These are phyloP conservation scores for Pipistrellus pipistrellus DNA, from an alignment of 2,797 vertebrate genomes.

Conservation along the genomic window DNA sequence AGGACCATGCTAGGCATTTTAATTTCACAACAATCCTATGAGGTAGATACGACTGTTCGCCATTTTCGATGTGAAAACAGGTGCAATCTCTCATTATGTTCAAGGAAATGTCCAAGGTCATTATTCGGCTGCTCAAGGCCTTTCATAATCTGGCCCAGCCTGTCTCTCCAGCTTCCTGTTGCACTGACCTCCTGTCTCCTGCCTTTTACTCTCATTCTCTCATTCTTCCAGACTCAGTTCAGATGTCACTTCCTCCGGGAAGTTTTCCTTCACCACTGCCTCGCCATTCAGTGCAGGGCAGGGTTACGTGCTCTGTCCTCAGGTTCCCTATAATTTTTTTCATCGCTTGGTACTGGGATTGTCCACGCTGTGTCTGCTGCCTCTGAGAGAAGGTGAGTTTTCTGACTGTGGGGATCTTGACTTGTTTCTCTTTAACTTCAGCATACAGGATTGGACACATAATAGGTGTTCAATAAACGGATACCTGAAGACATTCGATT, in stretches of 20 bases:
- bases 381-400: background rate
- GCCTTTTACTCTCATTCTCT: background rate
- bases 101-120: background rate
- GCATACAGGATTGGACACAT: background rate
- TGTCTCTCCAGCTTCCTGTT: background rate
- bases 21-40: background rate
- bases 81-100: background rate
- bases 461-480: background rate
- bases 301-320: background rate
- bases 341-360: accelerated
- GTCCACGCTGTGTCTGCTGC: background rate
- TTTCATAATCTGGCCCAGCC: background rate
- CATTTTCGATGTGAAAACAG: background rate
- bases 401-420: background rate
- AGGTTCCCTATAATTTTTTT: background rate
- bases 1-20: background rate
- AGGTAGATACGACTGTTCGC: background rate
- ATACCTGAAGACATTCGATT: background rate
- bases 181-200: background rate
- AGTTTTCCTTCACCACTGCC: background rate
- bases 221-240: background rate
- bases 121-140: background rate
- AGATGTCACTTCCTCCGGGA: background rate
- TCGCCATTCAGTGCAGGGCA: background rate
- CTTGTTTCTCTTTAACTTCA: background rate